Conservation (phyloP, 2,888 invertebrate species). For the Dione vanillae region DNA sequence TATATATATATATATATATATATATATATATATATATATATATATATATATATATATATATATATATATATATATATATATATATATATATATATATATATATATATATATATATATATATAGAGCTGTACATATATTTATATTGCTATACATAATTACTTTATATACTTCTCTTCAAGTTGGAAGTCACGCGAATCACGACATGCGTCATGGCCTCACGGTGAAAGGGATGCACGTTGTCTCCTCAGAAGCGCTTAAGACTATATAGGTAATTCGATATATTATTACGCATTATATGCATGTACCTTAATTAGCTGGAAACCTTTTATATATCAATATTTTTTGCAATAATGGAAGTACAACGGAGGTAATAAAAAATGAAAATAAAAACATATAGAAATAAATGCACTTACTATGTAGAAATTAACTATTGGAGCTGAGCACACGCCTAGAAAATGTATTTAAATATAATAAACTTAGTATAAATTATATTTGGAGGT, state of each 20-base stretch:
- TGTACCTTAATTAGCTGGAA: slow-evolving; percentile 20
- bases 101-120: no score
- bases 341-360: not conserved
- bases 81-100: no score
- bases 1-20: no score
- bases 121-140: not conserved
- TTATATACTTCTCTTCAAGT: not conserved
- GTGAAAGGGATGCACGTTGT: slow-evolving; percentile 25
- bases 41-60: no score
- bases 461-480: no score
- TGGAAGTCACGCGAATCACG: slow-evolving; percentile 12
- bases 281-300: slow-evolving; percentile 5
- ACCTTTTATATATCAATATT: slow-evolving; percentile 6
- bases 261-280: slow-evolving; percentile 32
- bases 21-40: no score
- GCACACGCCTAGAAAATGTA: no score
- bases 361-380: not conserved
- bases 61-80: no score
- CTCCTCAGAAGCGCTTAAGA: slow-evolving; percentile 25
- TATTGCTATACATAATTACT: not conserved
- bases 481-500: no score
- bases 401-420: no score
- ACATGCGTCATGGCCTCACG: slow-evolving; percentile 7
- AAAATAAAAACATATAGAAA: not conserved
- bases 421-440: no score